phyloP scores from a whole-genome alignment of 2,797 vertebrate species.

The Molossus molossus region DNA sequence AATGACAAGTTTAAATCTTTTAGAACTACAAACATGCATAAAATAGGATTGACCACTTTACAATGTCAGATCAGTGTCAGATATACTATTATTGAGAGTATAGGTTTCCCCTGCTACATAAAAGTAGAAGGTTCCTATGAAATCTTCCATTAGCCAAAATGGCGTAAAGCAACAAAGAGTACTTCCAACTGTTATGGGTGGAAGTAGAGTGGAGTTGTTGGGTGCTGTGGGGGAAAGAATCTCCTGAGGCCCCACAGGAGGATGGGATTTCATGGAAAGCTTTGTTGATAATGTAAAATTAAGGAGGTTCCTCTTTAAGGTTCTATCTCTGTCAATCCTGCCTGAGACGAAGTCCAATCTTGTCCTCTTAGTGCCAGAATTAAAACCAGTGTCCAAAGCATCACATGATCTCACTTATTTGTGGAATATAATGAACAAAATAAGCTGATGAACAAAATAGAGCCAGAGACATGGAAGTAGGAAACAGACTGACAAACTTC shows the following conservation, averaged over 20 bases:
- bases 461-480: too few species aligned
- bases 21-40: constrained; percentile 7
- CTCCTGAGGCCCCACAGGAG: too few species aligned
- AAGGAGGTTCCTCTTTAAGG: background rate
- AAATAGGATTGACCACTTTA: background rate
- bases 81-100: background rate
- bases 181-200: background rate
- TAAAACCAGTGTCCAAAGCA: background rate
- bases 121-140: background rate
- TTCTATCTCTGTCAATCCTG: background rate
- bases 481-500: too few species aligned
- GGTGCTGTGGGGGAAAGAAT: too few species aligned
- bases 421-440: too few species aligned
- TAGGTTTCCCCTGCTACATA: background rate
- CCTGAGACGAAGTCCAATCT: background rate
- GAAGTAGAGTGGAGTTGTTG: too few species aligned
- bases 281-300: too few species aligned
- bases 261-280: too few species aligned
- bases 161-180: background rate
- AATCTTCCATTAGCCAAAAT: background rate
- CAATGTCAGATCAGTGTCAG: background rate
- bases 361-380: background rate
- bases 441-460: too few species aligned
- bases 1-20: background rate
- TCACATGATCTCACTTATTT: too few species aligned